phyloP scores from a whole-genome alignment of 2,888 invertebrate species.

The Diadromus collaris region DNA sequence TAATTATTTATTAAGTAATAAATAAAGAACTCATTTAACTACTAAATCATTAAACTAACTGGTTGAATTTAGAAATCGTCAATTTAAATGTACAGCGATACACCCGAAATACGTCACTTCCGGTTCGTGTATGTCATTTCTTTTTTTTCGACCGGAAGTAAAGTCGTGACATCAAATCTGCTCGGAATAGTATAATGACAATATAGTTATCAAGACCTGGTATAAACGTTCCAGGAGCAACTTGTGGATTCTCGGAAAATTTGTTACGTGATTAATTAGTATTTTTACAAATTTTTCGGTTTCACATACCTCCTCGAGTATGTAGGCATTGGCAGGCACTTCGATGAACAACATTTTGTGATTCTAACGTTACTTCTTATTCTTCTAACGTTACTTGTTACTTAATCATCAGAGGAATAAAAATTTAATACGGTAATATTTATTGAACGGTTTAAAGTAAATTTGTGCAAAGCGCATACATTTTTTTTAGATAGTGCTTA shows the following conservation, averaged over 20 bases:
- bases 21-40: no score
- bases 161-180: no score
- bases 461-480: background rate
- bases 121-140: background rate
- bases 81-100: background rate
- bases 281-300: background rate
- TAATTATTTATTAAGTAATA: no score
- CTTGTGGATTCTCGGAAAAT: no score
- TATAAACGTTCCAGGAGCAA: no score
- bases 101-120: no score
- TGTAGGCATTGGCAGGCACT: constrained; percentile 36
- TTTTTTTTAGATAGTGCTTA: background rate
- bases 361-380: no score
- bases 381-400: constrained; percentile 15
- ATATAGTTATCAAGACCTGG: no score
- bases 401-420: background rate
- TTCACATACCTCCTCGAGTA: constrained; percentile 54
- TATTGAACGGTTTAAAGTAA: background rate
- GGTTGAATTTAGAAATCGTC: background rate
- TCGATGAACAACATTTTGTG: constrained; percentile 33
- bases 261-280: background rate
- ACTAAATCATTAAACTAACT: no score
- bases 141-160: background rate
- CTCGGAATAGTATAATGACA: no score
- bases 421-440: background rate